Evolutionary conservation across 2,888 invertebrate genomes (phyloP).

Genomic region (Nomada lathburiana): DNA sequence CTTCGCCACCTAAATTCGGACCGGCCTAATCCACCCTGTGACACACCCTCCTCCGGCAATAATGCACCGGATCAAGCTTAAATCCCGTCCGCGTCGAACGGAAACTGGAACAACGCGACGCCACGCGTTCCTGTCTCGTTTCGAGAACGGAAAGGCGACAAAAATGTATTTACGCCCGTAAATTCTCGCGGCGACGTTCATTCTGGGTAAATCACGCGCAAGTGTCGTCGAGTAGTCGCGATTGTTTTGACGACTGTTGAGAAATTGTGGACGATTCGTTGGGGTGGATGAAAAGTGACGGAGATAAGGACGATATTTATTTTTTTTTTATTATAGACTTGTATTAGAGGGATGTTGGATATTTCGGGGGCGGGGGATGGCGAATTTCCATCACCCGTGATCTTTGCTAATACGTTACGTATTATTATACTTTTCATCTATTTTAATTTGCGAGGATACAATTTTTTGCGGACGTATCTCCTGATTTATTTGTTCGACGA

Average conservation of each 20-base stretch:
- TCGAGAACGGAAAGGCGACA: not conserved
- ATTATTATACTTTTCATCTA: too few relatives aligned
- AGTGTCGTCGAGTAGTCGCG: not conserved
- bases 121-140: not conserved
- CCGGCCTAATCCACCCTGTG: constrained; percentile 27
- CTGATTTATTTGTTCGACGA: too few relatives aligned
- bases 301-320: too few relatives aligned
- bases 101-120: not conserved
- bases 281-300: too few relatives aligned
- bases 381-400: too few relatives aligned
- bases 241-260: constrained; percentile 24
- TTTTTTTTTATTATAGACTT: too few relatives aligned
- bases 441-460: too few relatives aligned
- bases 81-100: not conserved
- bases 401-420: too few relatives aligned
- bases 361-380: too few relatives aligned
- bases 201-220: not conserved
- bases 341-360: too few relatives aligned
- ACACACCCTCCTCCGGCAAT: not conserved
- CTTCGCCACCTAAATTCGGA: constrained; percentile 62
- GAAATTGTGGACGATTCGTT: not conserved
- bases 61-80: not conserved
- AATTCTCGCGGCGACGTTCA: not conserved
- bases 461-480: too few relatives aligned
- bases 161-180: constrained; percentile 10